A percentile compares a stretch with the other conserved stretches of the same genome.
These are phyloP conservation scores for Augiades crinisus DNA, from an alignment of 2,888 invertebrate genomes.

Conservation along the genomic window DNA sequence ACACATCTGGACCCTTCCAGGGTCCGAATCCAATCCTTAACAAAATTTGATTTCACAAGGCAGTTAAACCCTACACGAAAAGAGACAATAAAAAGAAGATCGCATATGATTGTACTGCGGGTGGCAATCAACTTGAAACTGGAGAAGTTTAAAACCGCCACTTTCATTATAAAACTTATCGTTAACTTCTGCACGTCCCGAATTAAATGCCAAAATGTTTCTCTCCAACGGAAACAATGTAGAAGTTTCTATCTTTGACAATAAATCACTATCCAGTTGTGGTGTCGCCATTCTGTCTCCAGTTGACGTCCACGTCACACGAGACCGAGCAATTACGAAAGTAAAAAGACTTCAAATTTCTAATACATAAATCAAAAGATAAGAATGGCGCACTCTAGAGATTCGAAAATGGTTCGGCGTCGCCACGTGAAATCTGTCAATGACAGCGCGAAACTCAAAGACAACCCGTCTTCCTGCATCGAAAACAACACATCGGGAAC, in stretches of 20 bases:
- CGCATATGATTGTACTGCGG: no score
- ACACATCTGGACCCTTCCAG: no score
- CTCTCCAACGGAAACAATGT: conserved; percentile 7
- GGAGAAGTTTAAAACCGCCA: no score
- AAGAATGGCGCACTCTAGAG: conserved; percentile 21
- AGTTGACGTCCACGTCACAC: not conserved
- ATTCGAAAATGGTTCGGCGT: conserved; percentile 13
- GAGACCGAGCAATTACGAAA: not conserved
- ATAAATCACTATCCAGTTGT: conserved; percentile 15
- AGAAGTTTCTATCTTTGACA: conserved; percentile 13
- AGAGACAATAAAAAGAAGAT: no score
- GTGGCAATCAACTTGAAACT: no score
- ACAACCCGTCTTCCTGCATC: conserved; percentile 28
- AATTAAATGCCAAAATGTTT: conserved; percentile 8
- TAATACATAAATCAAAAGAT: conserved; percentile 19
- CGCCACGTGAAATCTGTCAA: conserved; percentile 26
- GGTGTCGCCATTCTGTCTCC: conserved; percentile 19
- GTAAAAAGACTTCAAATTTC: conserved; percentile 8
- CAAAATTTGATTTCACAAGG: no score
- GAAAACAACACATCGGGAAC: conserved; percentile 45
- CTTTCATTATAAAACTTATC: no score
- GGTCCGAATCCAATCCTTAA: no score
- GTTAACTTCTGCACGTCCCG: not conserved
- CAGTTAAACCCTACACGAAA: no score
- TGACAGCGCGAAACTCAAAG: conserved; percentile 21